A percentile compares a stretch with the other conserved stretches of the same genome.
Evolutionary conservation across 1,140 invertebrate genomes (phyloP).

Genomic region (Drosophila insularis): DNA sequence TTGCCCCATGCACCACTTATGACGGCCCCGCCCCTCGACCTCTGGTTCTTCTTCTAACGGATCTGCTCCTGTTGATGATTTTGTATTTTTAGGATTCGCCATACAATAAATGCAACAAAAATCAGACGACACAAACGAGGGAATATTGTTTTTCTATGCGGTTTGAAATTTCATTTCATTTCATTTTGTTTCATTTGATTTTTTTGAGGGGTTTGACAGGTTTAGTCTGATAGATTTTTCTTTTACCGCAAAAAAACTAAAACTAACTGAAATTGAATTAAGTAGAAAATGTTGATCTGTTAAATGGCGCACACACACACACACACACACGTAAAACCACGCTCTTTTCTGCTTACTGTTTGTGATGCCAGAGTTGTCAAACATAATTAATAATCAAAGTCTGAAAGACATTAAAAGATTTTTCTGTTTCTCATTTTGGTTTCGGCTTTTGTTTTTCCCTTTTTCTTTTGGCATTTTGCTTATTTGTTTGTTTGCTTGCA

Average conservation of each 20-base stretch:
- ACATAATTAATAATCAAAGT: slow-evolving; percentile 39
- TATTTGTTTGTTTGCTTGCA: slow-evolving; percentile 4
- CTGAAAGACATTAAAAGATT: slow-evolving; percentile 9
- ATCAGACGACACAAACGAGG: slow-evolving; percentile 15
- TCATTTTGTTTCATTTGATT: too few species aligned
- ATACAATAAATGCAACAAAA: background rate
- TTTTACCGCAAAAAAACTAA: slow-evolving; percentile 7
- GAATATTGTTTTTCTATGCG: slow-evolving; percentile 68
- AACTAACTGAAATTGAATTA: background rate
- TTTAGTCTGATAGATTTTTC: slow-evolving; percentile 1
- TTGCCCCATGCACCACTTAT: background rate
- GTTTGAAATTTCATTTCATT: slow-evolving; percentile 61
- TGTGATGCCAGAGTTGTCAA: slow-evolving; percentile 28
- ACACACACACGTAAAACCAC: background rate
- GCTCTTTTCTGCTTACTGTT: background rate
- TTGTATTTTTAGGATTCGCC: slow-evolving; percentile 56
- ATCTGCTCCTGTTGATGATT: slow-evolving; percentile 60
- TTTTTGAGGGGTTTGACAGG: background rate
- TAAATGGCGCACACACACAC: background rate
- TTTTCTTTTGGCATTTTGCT: slow-evolving; percentile 2
- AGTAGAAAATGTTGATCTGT: slow-evolving; percentile 55
- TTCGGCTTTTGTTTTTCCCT: background rate
- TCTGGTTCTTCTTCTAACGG: too few species aligned
- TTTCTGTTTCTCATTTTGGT: background rate
- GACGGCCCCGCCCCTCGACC: background rate